Evolutionary conservation across 2,113 vertebrate genomes (phyloP).

Genomic region (Spheniscus mendiculus): DNA sequence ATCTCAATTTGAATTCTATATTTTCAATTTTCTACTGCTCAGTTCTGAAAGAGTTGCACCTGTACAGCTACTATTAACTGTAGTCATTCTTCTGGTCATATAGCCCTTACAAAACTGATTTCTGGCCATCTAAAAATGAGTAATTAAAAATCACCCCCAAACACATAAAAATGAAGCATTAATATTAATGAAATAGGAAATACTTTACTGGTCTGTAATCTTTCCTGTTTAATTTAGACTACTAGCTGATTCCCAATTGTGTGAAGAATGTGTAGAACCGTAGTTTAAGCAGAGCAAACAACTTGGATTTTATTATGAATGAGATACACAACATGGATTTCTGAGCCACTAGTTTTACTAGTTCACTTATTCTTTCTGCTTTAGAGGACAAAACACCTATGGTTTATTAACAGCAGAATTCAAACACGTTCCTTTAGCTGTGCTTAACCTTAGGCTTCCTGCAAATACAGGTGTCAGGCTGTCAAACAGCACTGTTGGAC

Average conservation of each 20-base stretch:
- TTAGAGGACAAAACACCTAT: neutral
- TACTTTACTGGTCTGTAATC: neutral
- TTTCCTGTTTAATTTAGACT: neutral
- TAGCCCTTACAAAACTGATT: neutral
- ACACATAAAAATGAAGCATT: neutral
- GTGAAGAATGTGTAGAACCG: neutral
- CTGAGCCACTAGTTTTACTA: neutral
- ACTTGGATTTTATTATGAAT: neutral
- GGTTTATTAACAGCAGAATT: conserved; percentile 10
- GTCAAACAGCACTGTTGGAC: neutral
- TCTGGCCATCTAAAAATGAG: neutral
- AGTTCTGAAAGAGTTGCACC: neutral
- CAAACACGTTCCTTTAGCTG: neutral
- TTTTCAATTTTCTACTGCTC: neutral
- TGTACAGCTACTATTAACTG: neutral
- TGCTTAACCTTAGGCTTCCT: neutral
- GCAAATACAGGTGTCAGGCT: neutral
- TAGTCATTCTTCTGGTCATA: neutral
- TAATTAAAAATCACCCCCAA: neutral
- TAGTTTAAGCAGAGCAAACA: neutral
- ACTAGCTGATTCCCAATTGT: neutral
- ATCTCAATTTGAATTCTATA: neutral
- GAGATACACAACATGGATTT: neutral
- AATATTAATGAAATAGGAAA: neutral
- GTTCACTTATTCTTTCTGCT: neutral